A percentile compares a stretch with the other conserved stretches of the same genome.
Evolutionary conservation across 2,113 vertebrate species (phyloP).

Genomic region (Ceratotherium simum): DNA sequence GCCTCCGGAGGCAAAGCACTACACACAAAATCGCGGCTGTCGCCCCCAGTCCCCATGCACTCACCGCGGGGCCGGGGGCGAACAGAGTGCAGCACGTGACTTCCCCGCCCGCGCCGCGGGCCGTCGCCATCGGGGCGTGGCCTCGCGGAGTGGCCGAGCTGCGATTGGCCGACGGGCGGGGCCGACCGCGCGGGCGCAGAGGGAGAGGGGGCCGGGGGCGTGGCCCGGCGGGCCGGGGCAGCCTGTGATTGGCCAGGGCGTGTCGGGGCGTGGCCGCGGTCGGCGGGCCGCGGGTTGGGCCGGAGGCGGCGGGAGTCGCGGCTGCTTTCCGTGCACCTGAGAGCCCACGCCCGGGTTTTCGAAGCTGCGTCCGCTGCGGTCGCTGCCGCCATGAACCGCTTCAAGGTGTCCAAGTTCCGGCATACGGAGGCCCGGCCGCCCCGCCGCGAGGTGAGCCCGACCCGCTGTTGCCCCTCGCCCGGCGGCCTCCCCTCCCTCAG

Average conservation of each 20-base stretch:
- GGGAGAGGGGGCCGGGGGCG: neutral
- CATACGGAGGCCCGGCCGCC: constrained; percentile 92
- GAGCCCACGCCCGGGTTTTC: neutral
- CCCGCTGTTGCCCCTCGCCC: neutral
- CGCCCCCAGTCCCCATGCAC: fast-evolving
- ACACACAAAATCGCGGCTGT: neutral
- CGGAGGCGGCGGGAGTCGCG: neutral
- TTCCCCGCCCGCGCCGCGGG: fast-evolving
- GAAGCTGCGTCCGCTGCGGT: neutral
- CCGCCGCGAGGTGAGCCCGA: constrained; percentile 91
- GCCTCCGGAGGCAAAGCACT: neutral
- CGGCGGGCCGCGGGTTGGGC: constrained; percentile 2
- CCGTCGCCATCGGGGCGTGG: neutral
- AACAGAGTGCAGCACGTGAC: constrained; percentile 31
- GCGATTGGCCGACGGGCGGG: neutral
- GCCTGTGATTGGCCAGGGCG: constrained; percentile 49
- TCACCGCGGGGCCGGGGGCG: fast-evolving
- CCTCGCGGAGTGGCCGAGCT: fast-evolving
- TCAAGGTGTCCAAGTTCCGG: constrained; percentile 95
- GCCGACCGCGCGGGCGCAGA: fast-evolving
- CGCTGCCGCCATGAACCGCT: constrained; percentile 92
- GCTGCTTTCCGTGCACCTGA: neutral
- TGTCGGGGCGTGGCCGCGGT: neutral
- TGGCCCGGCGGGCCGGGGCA: neutral
- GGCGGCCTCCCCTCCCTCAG: neutral